Base-by-base conservation (phyloP, 2,888 invertebrate species). In the Stenichneumon culpator region DNA sequence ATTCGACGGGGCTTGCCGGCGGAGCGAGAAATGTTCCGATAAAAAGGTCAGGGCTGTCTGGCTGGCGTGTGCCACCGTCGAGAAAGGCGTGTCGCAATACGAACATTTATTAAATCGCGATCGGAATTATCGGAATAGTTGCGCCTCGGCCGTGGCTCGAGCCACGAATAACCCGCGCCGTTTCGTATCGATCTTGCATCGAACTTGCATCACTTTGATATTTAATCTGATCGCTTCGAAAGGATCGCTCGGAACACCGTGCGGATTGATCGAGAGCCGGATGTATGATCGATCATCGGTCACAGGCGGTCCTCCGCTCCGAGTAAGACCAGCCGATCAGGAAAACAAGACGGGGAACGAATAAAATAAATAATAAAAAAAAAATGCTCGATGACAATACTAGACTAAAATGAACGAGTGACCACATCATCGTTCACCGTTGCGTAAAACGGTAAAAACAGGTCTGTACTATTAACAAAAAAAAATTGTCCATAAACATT, bases 41-140 rank as follows among this genome's bases (percentile, higher is more conserved):
- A 73, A 80, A 73, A 80, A 80, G 74, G 74, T 74, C 80, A 74
- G 80, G 73, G 57, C 73, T 74, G 60, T 36, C 73, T n/a, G 60
- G 28, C 44, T 74, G 57, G 80, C 74, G 80, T 80, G 73, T 74
- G 80, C 80, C 67, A 52, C 44, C 6, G 39, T 72, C 36, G 79
- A 72, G 72, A 52, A 60, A 57, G 73, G 73, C 68, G 80, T 74
- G 73, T 68, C 68, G 73, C 67, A 74, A 80, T 80, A 39, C 73
- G 14, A 73, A 80, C 57, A 57, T 80, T 80, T 80, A 74, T 68
- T 80, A 73, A 74, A 80, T 74, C 80, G 44, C 44, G 67, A 74
- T 80, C 73, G 36, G 72, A 67, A 65, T 72, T 72, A 57, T 16
- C 68, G 39, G 67, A 19, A 65, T 63, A 65, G 16, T 57, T 72